These are phyloP conservation scores for Hedya salicella DNA, from an alignment of 2,888 invertebrate genomes.

Conservation along the genomic window DNA sequence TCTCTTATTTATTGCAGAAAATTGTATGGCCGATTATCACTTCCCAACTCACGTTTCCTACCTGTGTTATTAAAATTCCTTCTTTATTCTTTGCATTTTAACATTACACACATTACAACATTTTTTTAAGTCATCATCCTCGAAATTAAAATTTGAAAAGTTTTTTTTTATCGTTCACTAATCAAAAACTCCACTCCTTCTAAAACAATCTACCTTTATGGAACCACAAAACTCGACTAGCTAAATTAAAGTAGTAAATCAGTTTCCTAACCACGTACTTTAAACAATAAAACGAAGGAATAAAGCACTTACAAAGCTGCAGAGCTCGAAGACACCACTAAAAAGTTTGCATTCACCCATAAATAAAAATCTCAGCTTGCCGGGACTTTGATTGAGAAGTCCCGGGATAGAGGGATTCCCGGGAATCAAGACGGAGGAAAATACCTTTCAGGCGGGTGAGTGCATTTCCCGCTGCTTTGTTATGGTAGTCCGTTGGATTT, in stretches of 20 bases:
- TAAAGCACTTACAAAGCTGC: slow-evolving; percentile 36
- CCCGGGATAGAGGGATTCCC: slow-evolving; percentile 55
- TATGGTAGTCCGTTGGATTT: slow-evolving; percentile 53
- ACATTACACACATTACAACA: no score
- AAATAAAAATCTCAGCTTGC: slow-evolving; percentile 34
- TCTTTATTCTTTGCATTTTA: no score
- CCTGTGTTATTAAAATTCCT: no score
- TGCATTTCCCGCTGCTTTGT: slow-evolving; percentile 51
- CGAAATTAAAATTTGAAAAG: no score
- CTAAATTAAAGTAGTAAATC: slow-evolving; percentile 23
- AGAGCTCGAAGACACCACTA: slow-evolving; percentile 28
- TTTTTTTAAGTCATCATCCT: no score
- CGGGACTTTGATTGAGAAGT: slow-evolving; percentile 59
- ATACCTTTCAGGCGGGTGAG: slow-evolving; percentile 54
- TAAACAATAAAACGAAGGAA: slow-evolving; percentile 27
- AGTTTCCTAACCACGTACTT: slow-evolving; percentile 25
- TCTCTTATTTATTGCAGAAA: no score
- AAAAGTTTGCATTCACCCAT: slow-evolving; percentile 37
- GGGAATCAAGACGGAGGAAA: slow-evolving; percentile 30
- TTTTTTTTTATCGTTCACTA: no score
- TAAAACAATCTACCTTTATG: slow-evolving; percentile 2
- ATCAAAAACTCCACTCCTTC: no score
- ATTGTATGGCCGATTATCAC: no score
- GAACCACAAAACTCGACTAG: slow-evolving; percentile 15
- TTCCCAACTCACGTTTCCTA: no score